These are phyloP conservation scores for Aproaerema taeniolella DNA, from an alignment of 2,888 invertebrate genomes.

Conservation along the genomic window DNA sequence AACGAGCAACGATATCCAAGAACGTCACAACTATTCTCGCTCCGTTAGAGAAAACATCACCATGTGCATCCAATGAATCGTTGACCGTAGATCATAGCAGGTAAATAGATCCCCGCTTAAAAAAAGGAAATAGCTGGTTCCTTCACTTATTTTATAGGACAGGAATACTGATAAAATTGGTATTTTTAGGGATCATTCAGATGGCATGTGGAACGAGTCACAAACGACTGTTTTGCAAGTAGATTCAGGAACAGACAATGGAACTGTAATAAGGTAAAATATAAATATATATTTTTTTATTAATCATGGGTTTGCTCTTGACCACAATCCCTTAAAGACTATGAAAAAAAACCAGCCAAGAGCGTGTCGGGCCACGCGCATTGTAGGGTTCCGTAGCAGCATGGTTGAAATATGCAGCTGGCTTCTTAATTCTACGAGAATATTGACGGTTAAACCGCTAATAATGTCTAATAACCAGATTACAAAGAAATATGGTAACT, in stretches of 20 bases:
- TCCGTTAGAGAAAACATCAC: slow-evolving; percentile 78
- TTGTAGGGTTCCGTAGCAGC: no score
- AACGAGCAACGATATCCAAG: slow-evolving; percentile 45
- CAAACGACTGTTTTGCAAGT: slow-evolving; percentile 89
- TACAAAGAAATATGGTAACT: no score
- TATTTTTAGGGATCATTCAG: slow-evolving; percentile 84
- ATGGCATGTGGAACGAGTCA: slow-evolving; percentile 93
- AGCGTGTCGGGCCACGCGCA: no score
- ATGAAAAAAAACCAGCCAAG: no score
- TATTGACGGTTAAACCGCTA: not conserved
- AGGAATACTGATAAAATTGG: no score
- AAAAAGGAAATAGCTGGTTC: not conserved
- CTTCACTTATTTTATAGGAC: no score
- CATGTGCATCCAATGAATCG: slow-evolving; percentile 90
- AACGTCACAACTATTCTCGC: slow-evolving; percentile 51
- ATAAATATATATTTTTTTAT: not conserved
- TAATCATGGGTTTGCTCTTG: not conserved
- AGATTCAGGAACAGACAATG: slow-evolving; percentile 82
- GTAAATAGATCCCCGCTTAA: slow-evolving; percentile 32
- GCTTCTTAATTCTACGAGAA: no score
- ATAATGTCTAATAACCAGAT: no score
- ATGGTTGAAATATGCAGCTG: no score
- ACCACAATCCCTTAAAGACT: no score
- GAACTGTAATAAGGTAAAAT: slow-evolving; percentile 72
- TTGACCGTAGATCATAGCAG: slow-evolving; percentile 85